These are phyloP conservation scores for Phoenicopterus ruber DNA, from an alignment of 2,113 vertebrate species.

Conservation along the genomic window DNA sequence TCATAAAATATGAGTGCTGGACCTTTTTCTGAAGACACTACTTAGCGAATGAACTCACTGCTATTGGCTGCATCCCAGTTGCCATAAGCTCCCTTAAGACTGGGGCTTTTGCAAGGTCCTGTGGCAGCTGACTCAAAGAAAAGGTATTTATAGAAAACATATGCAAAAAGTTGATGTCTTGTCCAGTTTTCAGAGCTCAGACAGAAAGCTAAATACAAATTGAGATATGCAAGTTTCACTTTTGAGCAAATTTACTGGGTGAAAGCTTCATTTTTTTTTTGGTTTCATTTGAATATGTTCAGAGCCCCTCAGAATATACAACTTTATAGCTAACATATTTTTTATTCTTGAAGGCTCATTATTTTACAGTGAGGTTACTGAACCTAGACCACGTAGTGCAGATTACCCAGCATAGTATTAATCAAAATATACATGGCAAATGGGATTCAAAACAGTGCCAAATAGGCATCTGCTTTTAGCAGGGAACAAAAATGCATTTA, in stretches of 20 bases:
- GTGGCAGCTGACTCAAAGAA: constrained; percentile 71
- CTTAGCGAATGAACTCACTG: constrained; percentile 75
- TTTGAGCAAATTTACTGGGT: constrained; percentile 80
- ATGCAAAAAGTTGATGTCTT: constrained; percentile 77
- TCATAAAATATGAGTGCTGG: constrained; percentile 84
- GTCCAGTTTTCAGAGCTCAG: constrained; percentile 76
- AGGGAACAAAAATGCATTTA: constrained; percentile 70
- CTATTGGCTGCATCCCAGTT: constrained; percentile 77
- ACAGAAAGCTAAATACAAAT: constrained; percentile 82
- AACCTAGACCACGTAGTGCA: constrained; percentile 72
- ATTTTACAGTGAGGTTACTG: constrained; percentile 87
- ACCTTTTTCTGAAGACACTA: constrained; percentile 72
- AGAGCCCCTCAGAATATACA: constrained; percentile 75
- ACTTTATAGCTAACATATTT: constrained; percentile 80
- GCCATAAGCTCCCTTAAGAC: constrained; percentile 79
- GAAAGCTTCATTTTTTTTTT: constrained; percentile 67
- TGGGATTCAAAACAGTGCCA: constrained; percentile 76
- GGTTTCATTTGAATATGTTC: constrained; percentile 84
- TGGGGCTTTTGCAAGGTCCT: constrained; percentile 70
- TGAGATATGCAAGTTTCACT: constrained; percentile 74
- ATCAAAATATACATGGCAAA: constrained; percentile 88
- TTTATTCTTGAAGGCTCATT: constrained; percentile 92
- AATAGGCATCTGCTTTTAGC: constrained; percentile 74
- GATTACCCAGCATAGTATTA: constrained; percentile 82
- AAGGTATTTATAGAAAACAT: constrained; percentile 84